These are phyloP conservation scores for Plecotus auritus DNA, from an alignment of 2,113 vertebrate species.

Conservation along the genomic window DNA sequence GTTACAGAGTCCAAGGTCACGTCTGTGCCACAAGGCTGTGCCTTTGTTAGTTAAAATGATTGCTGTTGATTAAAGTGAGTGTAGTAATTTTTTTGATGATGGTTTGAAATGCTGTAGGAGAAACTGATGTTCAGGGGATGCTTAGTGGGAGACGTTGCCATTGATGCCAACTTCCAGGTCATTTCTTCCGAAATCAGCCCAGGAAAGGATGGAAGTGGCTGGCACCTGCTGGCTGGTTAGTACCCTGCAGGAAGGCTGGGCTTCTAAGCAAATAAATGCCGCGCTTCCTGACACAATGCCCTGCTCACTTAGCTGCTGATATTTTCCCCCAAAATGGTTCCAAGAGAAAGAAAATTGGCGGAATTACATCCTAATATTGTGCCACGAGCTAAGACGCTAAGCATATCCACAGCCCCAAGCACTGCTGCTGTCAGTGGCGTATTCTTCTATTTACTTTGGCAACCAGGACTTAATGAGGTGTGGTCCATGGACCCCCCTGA, in stretches of 20 bases:
- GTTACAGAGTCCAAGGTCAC: slow-evolving; percentile 20
- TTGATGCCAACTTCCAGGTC: neutral
- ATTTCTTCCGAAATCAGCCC: neutral
- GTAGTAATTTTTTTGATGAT: neutral
- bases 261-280: neutral
- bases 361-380: neutral
- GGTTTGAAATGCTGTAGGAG: neutral
- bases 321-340: neutral
- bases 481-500: neutral
- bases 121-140: neutral
- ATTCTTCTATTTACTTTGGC: slow-evolving; percentile 22
- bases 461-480: slow-evolving; percentile 21
- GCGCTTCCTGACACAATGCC: neutral
- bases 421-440: neutral
- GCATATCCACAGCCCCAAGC: neutral
- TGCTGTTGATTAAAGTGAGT: neutral
- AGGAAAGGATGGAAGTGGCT: neutral
- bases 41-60: neutral
- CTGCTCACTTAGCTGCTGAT: neutral
- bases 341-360: neutral
- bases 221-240: neutral
- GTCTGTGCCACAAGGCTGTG: neutral
- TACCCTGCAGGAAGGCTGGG: neutral
- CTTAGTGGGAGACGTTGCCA: neutral
- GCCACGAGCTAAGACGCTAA: neutral